Evolutionary conservation across 2,888 invertebrate species (phyloP).

Genomic region (Muscina levida): DNA sequence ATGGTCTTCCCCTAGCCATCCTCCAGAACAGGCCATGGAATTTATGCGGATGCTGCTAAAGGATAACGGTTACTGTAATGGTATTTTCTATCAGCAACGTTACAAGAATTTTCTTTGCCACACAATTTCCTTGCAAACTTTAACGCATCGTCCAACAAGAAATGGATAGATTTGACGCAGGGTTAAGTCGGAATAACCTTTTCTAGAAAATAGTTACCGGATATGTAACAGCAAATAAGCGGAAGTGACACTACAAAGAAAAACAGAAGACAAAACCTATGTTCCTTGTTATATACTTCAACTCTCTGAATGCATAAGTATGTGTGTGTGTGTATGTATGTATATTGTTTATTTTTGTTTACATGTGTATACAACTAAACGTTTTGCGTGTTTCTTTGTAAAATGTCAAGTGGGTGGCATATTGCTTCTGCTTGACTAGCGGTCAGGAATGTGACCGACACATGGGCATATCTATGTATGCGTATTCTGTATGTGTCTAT

Average conservation of each 20-base stretch:
- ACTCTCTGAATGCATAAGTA: too few relatives aligned
- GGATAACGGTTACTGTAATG: too few relatives aligned
- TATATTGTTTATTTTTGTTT: too few relatives aligned
- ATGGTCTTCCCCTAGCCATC: neutral
- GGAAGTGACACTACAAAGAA: constrained; percentile 43
- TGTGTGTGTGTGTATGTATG: too few relatives aligned
- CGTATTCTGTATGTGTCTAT: too few relatives aligned
- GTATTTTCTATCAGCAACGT: too few relatives aligned
- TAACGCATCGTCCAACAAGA: neutral
- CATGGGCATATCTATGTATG: neutral
- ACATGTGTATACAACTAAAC: neutral
- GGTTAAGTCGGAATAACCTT: too few relatives aligned
- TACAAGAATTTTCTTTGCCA: constrained; percentile 37
- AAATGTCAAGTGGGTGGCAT: constrained; percentile 29
- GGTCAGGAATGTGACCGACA: constrained; percentile 14
- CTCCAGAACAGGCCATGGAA: neutral
- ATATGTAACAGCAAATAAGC: constrained; percentile 39
- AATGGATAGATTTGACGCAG: neutral
- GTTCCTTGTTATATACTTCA: too few relatives aligned
- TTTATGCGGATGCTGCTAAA: neutral
- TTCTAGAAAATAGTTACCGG: constrained; percentile 19
- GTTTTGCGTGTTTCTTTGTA: neutral
- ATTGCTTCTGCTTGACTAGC: neutral
- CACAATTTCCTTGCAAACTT: neutral
- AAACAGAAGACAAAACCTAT: neutral